Percentiles rank a stretch among this genome's conserved stretches.
These are phyloP conservation scores for Parazoanthus darwini DNA, from an alignment of 92 coral and sea anemone species.

Conservation along the genomic window DNA sequence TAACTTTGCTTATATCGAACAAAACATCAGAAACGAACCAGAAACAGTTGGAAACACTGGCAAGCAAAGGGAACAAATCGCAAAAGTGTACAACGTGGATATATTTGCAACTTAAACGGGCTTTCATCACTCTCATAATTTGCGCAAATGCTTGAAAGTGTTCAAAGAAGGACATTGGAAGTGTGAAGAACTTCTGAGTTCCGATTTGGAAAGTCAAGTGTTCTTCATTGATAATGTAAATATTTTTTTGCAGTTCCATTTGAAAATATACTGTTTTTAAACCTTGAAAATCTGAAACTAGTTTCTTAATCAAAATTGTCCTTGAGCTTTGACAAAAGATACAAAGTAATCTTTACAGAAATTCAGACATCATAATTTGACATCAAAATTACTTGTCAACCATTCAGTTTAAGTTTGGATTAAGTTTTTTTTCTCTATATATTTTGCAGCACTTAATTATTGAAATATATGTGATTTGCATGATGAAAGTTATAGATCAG, in stretches of 20 bases:
- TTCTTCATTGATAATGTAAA: conserved; percentile 1
- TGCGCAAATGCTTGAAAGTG: neutral
- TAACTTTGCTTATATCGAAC: neutral
- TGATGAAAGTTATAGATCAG: no score
- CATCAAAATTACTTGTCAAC: neutral
- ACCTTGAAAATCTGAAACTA: neutral
- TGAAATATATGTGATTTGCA: neutral
- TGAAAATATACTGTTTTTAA: neutral
- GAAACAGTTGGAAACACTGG: neutral
- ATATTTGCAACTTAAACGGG: neutral
- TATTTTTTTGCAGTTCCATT: neutral
- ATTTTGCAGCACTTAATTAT: no score
- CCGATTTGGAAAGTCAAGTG: neutral
- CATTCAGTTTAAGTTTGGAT: neutral
- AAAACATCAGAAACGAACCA: neutral
- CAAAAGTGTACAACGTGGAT: conserved; percentile 12
- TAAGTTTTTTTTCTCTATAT: neutral
- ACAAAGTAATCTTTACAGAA: neutral
- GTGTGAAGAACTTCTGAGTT: neutral
- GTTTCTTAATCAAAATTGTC: neutral
- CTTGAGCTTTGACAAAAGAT: neutral
- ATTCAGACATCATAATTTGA: neutral
- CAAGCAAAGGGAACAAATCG: neutral
- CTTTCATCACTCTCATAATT: neutral
- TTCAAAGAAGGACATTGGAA: neutral